These are phyloP conservation scores for Epinotia ramella DNA, from an alignment of 2,888 invertebrate species.

Conservation along the genomic window DNA sequence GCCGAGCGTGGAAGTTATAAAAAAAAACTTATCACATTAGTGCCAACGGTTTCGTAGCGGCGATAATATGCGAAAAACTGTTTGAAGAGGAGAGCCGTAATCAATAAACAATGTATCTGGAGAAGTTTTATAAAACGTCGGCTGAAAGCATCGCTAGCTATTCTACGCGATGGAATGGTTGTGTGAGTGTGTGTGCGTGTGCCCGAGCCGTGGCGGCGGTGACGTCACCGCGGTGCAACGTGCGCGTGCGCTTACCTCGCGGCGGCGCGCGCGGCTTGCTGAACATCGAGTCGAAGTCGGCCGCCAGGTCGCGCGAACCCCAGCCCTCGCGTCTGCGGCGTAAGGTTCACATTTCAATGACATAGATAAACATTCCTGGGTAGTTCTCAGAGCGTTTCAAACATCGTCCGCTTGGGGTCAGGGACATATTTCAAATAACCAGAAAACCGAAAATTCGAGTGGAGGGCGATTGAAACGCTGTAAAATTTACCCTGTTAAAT, in stretches of 20 bases:
- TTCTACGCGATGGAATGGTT: constrained; percentile 42
- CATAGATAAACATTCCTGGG: background rate
- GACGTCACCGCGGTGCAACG: constrained; percentile 56
- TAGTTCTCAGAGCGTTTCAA: too few species aligned
- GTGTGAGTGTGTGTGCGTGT: constrained; percentile 76
- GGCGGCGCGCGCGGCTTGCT: constrained; percentile 86
- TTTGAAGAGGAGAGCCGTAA: too few species aligned
- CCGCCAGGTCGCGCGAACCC: constrained; percentile 88
- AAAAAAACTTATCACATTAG: too few species aligned
- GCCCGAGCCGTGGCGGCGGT: constrained; percentile 59
- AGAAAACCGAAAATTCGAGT: too few species aligned
- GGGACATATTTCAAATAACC: too few species aligned
- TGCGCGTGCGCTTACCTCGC: constrained; percentile 87
- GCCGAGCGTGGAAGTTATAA: background rate
- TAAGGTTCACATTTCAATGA: background rate
- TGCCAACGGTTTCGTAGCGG: too few species aligned
- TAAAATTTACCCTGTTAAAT: too few species aligned
- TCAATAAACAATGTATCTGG: background rate
- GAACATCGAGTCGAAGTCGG: constrained; percentile 91
- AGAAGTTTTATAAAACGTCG: background rate
- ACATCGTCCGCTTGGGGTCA: too few species aligned
- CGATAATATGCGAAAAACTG: too few species aligned
- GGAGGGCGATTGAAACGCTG: too few species aligned
- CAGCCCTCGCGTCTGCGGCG: constrained; percentile 78
- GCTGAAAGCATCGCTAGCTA: background rate